Evolutionary conservation across 1,140 invertebrate species (phyloP), one percentile per base, ranked within the genome.

Genomic region (Semibalanus balanoides): DNA sequence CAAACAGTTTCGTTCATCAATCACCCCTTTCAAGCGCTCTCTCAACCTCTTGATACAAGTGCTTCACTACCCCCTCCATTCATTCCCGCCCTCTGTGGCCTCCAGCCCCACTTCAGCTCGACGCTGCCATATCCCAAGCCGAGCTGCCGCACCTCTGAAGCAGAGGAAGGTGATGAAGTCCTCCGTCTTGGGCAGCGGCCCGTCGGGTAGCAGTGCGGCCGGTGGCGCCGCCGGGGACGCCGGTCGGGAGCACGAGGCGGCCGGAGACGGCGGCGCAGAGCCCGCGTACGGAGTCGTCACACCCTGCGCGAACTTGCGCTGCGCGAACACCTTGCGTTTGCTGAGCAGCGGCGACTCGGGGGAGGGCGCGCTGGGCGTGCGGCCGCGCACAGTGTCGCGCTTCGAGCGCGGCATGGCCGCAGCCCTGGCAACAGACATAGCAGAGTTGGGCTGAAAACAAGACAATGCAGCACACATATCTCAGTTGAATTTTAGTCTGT

Each of bases 111-210:
- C n/a, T n/a, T n/a, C n/a, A n/a, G n/a, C n/a, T 40, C 35, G 35
- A 40, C 35, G 35, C 51, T 3, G 51, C 51, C 51, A 19, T n/a
- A n/a, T n/a, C n/a, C n/a, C n/a, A n/a, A n/a, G n/a, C n/a, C n/a
- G n/a, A n/a, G 35, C 51, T 3, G 51, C 51, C 51, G 51, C 84
- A 90, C 93, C 92, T 86, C 93, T 86, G 79, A 93, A 91, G 83
- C 93, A 95, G 7, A 96, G 85, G 83, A 94, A 96, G 78, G 92
- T 95, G 30, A 96, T 82, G 82, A 96, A 95, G 83, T 95, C 93
- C 86, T 95, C 93, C 7, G 93, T 93, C 80, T 93, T 94, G 40
- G 93, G 92, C 79, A 90, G 78, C 22, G 73, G 73, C 22, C 31
- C 40, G 73, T 74, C 22, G 31, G 73, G 73, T 19, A 25, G 11